These are phyloP conservation scores for Acanthurus lineatus DNA, from an alignment of 2,797 vertebrate genomes.

Conservation along the genomic window DNA sequence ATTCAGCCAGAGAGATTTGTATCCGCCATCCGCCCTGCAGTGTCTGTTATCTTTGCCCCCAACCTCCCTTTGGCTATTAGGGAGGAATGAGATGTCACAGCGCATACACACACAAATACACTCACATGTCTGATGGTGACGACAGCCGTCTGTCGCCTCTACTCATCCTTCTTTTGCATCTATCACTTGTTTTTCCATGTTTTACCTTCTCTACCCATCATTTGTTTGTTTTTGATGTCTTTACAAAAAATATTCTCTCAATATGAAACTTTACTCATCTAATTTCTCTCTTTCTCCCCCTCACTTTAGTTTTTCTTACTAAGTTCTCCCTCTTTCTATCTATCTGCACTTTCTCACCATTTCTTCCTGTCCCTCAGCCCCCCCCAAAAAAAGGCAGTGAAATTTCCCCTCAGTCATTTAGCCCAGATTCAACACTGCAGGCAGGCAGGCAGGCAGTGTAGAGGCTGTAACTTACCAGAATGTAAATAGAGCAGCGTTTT, in stretches of 20 bases:
- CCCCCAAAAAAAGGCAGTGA: slow-evolving; percentile 52
- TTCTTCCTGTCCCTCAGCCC: slow-evolving; percentile 29
- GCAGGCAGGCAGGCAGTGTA: slow-evolving; percentile 52
- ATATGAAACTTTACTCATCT: neutral
- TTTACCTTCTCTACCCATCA: neutral
- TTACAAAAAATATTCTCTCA: neutral
- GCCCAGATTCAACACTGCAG: slow-evolving; percentile 66
- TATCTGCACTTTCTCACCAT: slow-evolving; percentile 46
- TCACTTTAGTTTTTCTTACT: neutral
- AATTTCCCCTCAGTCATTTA: slow-evolving; percentile 75
- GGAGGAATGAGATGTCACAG: slow-evolving; percentile 73
- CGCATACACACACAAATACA: slow-evolving; percentile 36
- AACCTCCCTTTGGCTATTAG: slow-evolving; percentile 69
- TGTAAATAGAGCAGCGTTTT: slow-evolving; percentile 85
- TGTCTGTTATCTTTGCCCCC: slow-evolving; percentile 63
- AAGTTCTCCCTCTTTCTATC: slow-evolving; percentile 13
- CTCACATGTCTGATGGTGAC: slow-evolving; percentile 23
- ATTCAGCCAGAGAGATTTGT: slow-evolving; percentile 71
- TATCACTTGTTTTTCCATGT: neutral
- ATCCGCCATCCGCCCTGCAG: slow-evolving; percentile 66
- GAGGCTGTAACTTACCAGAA: slow-evolving; percentile 79
- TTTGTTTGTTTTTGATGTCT: slow-evolving; percentile 1
- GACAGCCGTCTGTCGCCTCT: slow-evolving; percentile 34
- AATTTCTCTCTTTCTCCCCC: neutral
- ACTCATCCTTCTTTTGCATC: slow-evolving; percentile 16